A percentile compares a stretch with the other conserved stretches of the same genome.
Evolutionary conservation across 2,113 vertebrate species (phyloP).

Genomic region (Bolborhynchus lineola): DNA sequence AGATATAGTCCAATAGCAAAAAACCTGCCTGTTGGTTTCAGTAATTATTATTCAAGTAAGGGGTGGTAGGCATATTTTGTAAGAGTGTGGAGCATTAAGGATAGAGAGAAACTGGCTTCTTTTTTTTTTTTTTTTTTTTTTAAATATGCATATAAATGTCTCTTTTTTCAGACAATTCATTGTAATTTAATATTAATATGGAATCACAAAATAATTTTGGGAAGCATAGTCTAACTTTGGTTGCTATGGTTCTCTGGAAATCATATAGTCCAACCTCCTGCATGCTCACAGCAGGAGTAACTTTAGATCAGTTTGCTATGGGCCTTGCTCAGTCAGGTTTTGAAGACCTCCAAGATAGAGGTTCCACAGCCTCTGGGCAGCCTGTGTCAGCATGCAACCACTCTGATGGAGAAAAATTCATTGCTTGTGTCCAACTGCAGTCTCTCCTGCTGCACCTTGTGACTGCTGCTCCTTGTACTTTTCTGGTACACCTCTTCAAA

Average conservation of each 20-base stretch:
- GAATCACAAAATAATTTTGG: not conserved
- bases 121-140: not conserved
- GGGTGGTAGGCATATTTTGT: not conserved
- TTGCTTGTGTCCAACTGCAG: not conserved
- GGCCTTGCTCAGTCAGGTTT: not conserved
- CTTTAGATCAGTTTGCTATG: not conserved
- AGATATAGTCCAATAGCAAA: not conserved
- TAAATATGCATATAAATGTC: not conserved
- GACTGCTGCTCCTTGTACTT: not conserved
- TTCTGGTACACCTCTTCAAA: not conserved
- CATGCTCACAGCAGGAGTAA: not conserved
- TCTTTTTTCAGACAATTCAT: not conserved
- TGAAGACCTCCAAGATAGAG: not conserved
- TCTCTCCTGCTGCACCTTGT: not conserved
- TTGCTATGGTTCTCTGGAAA: not conserved
- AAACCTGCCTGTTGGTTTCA: constrained; percentile 26
- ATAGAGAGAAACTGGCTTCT: not conserved
- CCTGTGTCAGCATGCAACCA: not conserved
- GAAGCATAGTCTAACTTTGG: not conserved
- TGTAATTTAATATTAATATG: not conserved
- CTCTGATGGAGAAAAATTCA: not conserved
- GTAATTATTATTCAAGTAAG: not conserved
- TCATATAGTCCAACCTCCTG: not conserved
- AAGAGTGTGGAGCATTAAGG: not conserved
- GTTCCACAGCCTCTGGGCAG: not conserved